Conservation (phyloP, 2,113 vertebrate genomes). For the Siniperca chuatsi region DNA sequence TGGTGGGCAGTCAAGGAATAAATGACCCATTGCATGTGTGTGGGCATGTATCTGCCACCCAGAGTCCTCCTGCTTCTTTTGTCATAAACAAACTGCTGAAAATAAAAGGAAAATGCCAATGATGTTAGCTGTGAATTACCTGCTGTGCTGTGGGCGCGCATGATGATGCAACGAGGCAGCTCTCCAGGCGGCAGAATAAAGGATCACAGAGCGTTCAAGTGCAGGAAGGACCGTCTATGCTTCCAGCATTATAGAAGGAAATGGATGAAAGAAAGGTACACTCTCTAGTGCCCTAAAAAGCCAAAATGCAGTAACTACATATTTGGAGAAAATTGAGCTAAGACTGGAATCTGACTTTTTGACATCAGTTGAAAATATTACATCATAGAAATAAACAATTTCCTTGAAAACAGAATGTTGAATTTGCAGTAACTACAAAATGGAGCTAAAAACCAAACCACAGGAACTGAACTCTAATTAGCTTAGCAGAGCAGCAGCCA, state of each 20-base stretch:
- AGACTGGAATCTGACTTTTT: not conserved
- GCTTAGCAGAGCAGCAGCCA: too few species aligned
- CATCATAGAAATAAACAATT: not conserved
- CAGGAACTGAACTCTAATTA: too few species aligned
- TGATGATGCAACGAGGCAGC: conserved; percentile 43
- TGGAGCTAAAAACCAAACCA: not conserved
- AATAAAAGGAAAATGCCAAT: conserved; percentile 52
- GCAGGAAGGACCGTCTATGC: not conserved
- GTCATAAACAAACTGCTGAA: conserved; percentile 52
- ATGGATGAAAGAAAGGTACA: not conserved
- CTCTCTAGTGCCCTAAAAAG: too few species aligned
- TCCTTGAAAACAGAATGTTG: not conserved
- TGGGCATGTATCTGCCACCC: conserved; percentile 35
- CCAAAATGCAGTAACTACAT: not conserved
- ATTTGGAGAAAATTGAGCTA: not conserved
- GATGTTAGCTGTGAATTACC: conserved; percentile 42
- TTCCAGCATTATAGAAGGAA: not conserved
- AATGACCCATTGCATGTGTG: conserved; percentile 35
- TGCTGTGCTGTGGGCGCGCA: conserved; percentile 37
- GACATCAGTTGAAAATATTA: not conserved
- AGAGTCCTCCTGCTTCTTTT: conserved; percentile 40
- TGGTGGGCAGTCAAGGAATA: not conserved
- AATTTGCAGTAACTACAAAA: not conserved
- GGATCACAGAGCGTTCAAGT: not conserved
- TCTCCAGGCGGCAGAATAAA: conserved; percentile 36